phyloP scores from a whole-genome alignment of 1,140 invertebrate species.

The Aphis gossypii region DNA sequence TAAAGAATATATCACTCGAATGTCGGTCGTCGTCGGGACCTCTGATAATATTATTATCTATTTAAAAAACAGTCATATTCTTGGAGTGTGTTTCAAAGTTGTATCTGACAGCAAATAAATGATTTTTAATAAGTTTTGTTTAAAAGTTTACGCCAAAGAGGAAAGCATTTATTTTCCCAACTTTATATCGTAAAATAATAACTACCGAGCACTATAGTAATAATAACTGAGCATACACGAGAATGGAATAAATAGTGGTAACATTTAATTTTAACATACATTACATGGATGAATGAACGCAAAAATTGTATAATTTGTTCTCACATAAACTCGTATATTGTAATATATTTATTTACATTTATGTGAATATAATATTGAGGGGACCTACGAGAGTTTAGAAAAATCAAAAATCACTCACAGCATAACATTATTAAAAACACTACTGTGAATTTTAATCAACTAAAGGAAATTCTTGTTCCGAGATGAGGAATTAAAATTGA shows the following conservation, averaged over 20 bases:
- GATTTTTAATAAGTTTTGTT: neutral
- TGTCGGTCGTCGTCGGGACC: neutral
- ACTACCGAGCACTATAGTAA: neutral
- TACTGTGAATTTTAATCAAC: neutral
- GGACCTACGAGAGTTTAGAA: neutral
- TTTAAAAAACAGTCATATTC: neutral
- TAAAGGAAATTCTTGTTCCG: neutral
- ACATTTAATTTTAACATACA: neutral
- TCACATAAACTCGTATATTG: neutral
- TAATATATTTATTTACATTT: neutral
- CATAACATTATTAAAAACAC: neutral
- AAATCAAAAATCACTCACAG: neutral
- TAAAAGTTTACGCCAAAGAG: neutral
- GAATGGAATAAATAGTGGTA: neutral
- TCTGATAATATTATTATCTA: neutral
- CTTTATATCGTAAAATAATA: neutral
- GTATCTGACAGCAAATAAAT: neutral
- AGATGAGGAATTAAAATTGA: neutral
- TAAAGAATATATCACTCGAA: neutral
- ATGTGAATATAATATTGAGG: neutral
- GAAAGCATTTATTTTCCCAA: neutral
- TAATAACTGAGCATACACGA: neutral
- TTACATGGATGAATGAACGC: neutral
- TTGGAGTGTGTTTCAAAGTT: neutral
- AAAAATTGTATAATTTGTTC: neutral